These are phyloP conservation scores for Theropithecus gelada DNA, from an alignment of 2,113 vertebrate genomes.

Conservation along the genomic window DNA sequence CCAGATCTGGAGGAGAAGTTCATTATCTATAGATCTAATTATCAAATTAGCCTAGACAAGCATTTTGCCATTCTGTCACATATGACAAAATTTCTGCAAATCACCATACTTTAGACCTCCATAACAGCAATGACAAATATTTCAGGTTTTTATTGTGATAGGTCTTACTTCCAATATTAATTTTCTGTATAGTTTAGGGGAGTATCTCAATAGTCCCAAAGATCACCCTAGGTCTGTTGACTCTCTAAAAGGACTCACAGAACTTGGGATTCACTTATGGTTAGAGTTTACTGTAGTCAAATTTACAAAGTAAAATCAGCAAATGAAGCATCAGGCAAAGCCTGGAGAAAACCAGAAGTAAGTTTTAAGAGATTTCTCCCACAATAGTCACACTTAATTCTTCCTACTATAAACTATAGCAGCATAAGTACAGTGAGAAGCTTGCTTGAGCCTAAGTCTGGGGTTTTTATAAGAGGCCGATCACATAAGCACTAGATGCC, in stretches of 20 bases:
- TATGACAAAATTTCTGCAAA: neutral
- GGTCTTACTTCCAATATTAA: neutral
- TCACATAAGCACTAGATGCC: neutral
- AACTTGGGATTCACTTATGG: neutral
- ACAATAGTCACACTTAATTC: neutral
- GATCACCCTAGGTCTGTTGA: neutral
- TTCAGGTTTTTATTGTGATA: neutral
- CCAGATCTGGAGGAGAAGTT: neutral
- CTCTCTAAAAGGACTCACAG: neutral
- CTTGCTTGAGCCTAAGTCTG: neutral
- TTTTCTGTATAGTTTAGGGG: neutral
- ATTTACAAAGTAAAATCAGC: neutral
- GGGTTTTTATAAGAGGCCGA: neutral
- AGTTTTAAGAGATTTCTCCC: neutral
- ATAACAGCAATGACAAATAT: neutral
- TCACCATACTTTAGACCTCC: neutral
- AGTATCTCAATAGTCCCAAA: neutral
- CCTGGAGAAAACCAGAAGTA: neutral
- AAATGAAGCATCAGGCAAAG: neutral
- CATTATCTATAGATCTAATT: neutral
- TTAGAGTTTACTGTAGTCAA: neutral
- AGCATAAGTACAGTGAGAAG: neutral
- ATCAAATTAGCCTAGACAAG: neutral
- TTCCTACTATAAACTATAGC: neutral
- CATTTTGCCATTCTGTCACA: neutral